These are phyloP conservation scores for Catagonus wagneri DNA, from an alignment of 2,113 vertebrate genomes.

Conservation along the genomic window DNA sequence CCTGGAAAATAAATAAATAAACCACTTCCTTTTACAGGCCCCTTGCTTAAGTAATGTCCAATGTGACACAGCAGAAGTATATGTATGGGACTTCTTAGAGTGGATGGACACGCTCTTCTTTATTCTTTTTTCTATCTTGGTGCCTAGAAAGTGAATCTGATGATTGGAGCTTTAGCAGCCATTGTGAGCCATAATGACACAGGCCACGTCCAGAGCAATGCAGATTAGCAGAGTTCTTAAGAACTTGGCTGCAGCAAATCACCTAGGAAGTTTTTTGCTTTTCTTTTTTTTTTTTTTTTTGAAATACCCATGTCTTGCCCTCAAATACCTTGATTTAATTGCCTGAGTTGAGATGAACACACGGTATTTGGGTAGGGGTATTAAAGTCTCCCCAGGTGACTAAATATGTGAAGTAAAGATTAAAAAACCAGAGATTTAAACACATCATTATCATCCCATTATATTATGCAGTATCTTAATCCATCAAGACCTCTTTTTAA, in stretches of 20 bases:
- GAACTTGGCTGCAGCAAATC: background rate
- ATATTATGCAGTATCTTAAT: background rate
- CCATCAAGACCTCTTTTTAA: slow-evolving; percentile 22
- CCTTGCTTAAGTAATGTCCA: background rate
- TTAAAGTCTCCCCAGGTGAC: background rate
- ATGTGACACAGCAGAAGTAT: background rate
- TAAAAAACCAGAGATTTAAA: slow-evolving; percentile 32
- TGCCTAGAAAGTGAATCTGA: background rate
- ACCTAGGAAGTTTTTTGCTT: background rate
- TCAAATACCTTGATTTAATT: slow-evolving; percentile 4
- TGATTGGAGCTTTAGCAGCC: background rate
- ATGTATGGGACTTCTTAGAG: background rate
- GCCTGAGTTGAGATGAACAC: background rate
- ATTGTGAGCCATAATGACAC: background rate
- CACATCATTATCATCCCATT: background rate
- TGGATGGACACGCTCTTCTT: background rate
- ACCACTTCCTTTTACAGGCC: background rate
- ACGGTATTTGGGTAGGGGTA: background rate
- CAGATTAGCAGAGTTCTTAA: background rate
- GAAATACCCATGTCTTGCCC: background rate
- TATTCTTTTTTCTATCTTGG: background rate
- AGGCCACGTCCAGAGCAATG: background rate
- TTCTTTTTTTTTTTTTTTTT: background rate
- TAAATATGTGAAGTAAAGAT: background rate
- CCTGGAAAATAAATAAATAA: background rate